Evolutionary conservation across 2,113 vertebrate genomes (phyloP), one percentile per base, ranked within the genome.

Genomic region (Monopterus albus): DNA sequence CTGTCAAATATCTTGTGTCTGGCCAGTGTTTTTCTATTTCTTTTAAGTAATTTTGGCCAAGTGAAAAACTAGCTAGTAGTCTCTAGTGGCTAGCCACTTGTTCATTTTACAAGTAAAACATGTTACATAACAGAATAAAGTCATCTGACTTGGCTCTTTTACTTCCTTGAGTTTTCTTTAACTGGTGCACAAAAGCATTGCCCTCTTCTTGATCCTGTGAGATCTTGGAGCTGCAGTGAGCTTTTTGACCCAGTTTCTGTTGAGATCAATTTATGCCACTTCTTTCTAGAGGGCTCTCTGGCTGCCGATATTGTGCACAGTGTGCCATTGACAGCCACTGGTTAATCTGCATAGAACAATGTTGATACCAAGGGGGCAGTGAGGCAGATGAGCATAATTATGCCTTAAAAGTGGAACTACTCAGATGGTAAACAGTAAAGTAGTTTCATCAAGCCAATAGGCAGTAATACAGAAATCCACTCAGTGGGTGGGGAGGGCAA

Each of bases 301-400:
- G 25, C 26, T 56, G 56, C 47, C 36, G 36, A 26, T 75, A 57
- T 55, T 49, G 33, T 68, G 73, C 58, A 38, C 59, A 26, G 31
- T 33, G 28, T 47, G 21, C 61, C 29, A n/a, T 51, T 29, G 52
- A 53, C 18, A 58, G 45, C 56, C 51, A 50, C 17, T 50, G 45
- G 43, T 72, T 69, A 83, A 73, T 79, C 33, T 81, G 50, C 58
- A 64, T 50, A 18, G 40, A 75, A 15, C 49, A 18, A 40, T 61
- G 29, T 26, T 55, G 47, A 70, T 64, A 53, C 11, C 80, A 51
- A 68, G 36, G 58, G 78, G 59, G 57, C 58, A 77, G 55, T 75
- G 47, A 69, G 42, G 72, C 56, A 73, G 55, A 72, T 72, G 39
- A 56, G 31, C 46, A 47, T 53, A 62, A 78, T 75, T 58, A 53